phyloP scores from a whole-genome alignment of 2,888 invertebrate genomes.

The Sarcophaga variegata region DNA sequence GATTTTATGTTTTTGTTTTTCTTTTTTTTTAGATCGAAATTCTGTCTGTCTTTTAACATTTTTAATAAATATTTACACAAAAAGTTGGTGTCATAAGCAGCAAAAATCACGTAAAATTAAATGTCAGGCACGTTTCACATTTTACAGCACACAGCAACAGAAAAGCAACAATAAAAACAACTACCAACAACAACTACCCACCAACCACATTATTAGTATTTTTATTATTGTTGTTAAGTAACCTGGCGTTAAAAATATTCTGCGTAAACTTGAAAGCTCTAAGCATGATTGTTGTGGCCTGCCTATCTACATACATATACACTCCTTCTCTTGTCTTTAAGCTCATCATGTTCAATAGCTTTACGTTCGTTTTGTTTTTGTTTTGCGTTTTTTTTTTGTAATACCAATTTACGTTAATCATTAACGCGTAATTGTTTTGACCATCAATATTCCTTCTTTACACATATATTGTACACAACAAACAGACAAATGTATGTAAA shows the following conservation, averaged over 20 bases:
- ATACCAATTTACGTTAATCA: slow-evolving; percentile 60
- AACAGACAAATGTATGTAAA: not conserved
- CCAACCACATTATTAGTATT: slow-evolving; percentile 7
- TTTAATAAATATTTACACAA: too few relatives aligned
- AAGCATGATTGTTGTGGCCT: not conserved
- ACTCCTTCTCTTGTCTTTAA: too few relatives aligned
- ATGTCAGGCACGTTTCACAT: not conserved
- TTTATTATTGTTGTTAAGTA: slow-evolving; percentile 21
- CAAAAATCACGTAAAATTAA: not conserved
- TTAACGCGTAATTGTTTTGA: slow-evolving; percentile 67
- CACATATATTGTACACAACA: not conserved
- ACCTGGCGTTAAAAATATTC: slow-evolving; percentile 58
- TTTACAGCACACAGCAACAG: not conserved
- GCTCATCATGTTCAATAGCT: not conserved
- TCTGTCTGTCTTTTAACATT: not conserved
- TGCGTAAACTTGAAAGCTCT: slow-evolving; percentile 13
- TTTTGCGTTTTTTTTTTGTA: not conserved
- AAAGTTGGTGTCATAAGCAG: not conserved
- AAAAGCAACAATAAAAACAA: not conserved
- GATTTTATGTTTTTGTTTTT: not conserved
- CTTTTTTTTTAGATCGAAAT: not conserved
- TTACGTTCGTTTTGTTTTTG: not conserved
- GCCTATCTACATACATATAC: too few relatives aligned
- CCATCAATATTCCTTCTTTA: slow-evolving; percentile 56
- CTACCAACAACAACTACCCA: too few relatives aligned